phyloP scores from a whole-genome alignment of 2,888 invertebrate genomes.

The Stegana nigrithorax region DNA sequence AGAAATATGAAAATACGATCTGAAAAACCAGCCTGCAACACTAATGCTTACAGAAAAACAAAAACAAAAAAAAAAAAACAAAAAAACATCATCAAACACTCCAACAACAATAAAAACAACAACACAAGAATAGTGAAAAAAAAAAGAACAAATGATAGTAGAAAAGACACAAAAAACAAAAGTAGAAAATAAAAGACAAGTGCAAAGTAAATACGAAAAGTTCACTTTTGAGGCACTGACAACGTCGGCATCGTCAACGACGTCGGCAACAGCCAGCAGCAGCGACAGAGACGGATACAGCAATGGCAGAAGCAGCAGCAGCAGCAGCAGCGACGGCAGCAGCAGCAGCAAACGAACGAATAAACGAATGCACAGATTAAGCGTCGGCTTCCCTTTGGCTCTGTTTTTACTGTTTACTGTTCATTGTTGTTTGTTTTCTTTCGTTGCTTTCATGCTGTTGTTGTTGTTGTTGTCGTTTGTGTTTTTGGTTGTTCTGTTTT shows the following conservation, averaged over 20 bases:
- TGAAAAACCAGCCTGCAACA: not conserved
- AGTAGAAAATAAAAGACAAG: constrained; percentile 55
- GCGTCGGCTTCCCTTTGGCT: not conserved
- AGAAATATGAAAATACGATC: not conserved
- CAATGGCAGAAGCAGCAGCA: not conserved
- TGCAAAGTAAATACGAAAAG: constrained; percentile 58
- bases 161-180: constrained; percentile 21
- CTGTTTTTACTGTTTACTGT: too few species aligned
- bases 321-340: not conserved
- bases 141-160: constrained; percentile 18
- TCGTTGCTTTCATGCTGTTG: too few species aligned
- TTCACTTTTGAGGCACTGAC: constrained; percentile 49
- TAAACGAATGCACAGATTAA: not conserved
- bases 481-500: not conserved
- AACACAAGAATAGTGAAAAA: constrained; percentile 33
- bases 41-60: not conserved
- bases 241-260: constrained; percentile 25
- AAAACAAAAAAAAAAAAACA: constrained; percentile 21
- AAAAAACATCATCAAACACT: constrained; percentile 1
- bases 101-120: constrained; percentile 9
- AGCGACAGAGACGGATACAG: constrained; percentile 17
- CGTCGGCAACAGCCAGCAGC: constrained; percentile 29
- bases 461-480: constrained; percentile 10
- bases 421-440: too few species aligned
- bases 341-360: not conserved